Evolutionary conservation across 2,113 vertebrate species (phyloP), one percentile per base, ranked within the genome.

Genomic region (Lycaon pictus): DNA sequence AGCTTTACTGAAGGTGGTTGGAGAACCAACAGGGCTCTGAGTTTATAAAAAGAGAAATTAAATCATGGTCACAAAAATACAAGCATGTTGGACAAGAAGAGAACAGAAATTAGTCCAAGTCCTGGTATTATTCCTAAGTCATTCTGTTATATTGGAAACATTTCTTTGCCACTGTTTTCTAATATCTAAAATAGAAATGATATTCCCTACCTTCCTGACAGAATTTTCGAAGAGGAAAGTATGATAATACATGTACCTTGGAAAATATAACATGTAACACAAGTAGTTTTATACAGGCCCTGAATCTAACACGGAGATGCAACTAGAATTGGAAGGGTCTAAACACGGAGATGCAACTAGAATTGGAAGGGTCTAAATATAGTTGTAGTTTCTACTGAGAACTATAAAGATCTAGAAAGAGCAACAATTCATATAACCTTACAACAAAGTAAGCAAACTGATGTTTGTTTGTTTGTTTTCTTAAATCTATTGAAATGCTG

Each of bases 261-360:
- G 19, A 77, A 93, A 95, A 92, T 67, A 80, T 71, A 93, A 6
- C 43, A 87, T 48, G 58, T 69, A 91, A 67, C 22, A 53, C 62
- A 85, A 85, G 1, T 65, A n/a, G 23, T 58, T 62, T 56, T 27
- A 20, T 23, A 23, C 10, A 58, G 19, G 27, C 58, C 74, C 16
- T 56, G 3, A 67, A 76, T 63, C 16, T 51, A 74, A 76, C 6
- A 25, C 1, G 90, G 20, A 43, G 17, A 80, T 7, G 6, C 2
- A 56, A 20, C 10, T 74, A 15, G 8, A 53, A 67, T 67, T 29
- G 67, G 15, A 81, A 88, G 12, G 88, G 53, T 88, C 3, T 91
- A 69, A 72, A 53, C 6, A 25, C 1, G 90, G 20, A 43, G 17
- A 80, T 7, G 6, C 2, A 56, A 20, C 10, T 74, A 15, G 8